Percentiles rank a stretch among this genome's conserved stretches.
These are phyloP conservation scores for Nothobranchius kuhntae DNA, from an alignment of 2,113 vertebrate species.

Conservation along the genomic window DNA sequence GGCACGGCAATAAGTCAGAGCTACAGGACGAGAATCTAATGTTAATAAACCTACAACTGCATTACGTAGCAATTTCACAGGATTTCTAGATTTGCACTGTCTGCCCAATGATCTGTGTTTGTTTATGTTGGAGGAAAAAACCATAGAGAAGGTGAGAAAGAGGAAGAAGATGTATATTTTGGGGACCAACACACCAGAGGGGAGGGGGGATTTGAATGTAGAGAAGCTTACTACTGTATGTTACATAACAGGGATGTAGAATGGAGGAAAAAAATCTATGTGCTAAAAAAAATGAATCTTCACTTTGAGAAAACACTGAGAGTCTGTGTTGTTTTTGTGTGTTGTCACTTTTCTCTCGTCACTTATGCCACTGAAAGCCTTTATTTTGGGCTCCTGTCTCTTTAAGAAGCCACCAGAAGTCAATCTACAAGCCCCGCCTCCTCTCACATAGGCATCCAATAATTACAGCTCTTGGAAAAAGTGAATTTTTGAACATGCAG, in stretches of 20 bases:
- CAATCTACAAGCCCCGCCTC: too few species aligned
- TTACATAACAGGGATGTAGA: constrained; percentile 69
- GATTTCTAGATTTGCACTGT: constrained; percentile 78
- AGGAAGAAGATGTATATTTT: constrained; percentile 77
- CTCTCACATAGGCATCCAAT: too few species aligned
- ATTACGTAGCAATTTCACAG: constrained; percentile 75
- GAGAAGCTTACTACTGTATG: constrained; percentile 72
- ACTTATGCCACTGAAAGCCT: too few species aligned
- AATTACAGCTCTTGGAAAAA: too few species aligned
- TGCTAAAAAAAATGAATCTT: constrained; percentile 75
- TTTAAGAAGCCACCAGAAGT: too few species aligned
- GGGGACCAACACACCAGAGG: constrained; percentile 70
- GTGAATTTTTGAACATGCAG: too few species aligned
- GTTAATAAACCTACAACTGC: constrained; percentile 65
- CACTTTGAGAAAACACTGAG: constrained; percentile 74
- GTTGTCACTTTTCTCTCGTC: constrained; percentile 11
- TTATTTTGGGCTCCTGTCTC: too few species aligned
- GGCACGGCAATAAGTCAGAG: constrained; percentile 74
- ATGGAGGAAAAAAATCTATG: constrained; percentile 70
- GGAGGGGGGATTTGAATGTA: constrained; percentile 69
- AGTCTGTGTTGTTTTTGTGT: constrained; percentile 39
- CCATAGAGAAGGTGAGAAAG: constrained; percentile 61
- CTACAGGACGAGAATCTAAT: constrained; percentile 59
- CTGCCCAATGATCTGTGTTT: constrained; percentile 73
- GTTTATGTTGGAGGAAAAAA: constrained; percentile 71